phyloP scores from a whole-genome alignment of 2,113 vertebrate genomes.

The Phaethornis superciliosus region DNA sequence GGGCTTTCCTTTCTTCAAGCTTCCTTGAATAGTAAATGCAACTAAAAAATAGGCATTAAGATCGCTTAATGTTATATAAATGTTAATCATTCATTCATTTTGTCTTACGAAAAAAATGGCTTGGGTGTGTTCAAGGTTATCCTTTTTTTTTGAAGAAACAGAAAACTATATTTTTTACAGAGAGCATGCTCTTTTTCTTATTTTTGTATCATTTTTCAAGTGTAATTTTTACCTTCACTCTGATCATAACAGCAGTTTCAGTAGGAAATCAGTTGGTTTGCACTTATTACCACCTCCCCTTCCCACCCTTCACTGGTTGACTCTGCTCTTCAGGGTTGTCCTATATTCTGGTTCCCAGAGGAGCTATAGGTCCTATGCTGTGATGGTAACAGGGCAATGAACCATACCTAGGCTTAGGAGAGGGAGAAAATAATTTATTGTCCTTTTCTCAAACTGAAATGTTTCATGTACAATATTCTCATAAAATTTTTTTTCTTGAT shows the following conservation, averaged over 20 bases:
- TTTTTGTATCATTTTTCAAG: slow-evolving; percentile 82
- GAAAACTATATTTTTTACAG: slow-evolving; percentile 82
- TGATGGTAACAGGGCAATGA: slow-evolving; percentile 3
- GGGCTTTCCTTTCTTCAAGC: not conserved
- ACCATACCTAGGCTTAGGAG: not conserved
- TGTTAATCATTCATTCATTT: slow-evolving; percentile 52
- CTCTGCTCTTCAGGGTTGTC: not conserved
- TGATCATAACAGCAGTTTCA: slow-evolving; percentile 50
- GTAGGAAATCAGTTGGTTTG: slow-evolving; percentile 16
- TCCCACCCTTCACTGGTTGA: not conserved
- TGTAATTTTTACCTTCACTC: slow-evolving; percentile 77
- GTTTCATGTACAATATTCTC: not conserved
- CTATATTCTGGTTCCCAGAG: slow-evolving; percentile 9
- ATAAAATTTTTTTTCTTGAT: not conserved
- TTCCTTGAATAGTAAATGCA: not conserved
- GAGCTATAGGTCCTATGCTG: not conserved
- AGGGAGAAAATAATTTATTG: not conserved
- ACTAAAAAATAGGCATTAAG: slow-evolving; percentile 60
- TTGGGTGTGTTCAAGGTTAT: slow-evolving; percentile 31
- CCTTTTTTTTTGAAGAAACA: slow-evolving; percentile 70
- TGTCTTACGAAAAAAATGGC: slow-evolving; percentile 27
- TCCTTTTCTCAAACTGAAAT: slow-evolving; percentile 15
- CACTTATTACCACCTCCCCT: slow-evolving; percentile 1
- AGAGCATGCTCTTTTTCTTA: slow-evolving; percentile 79
- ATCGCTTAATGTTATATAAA: slow-evolving; percentile 57